A percentile compares a stretch with the other conserved stretches of the same genome.
These are phyloP conservation scores for Dendrocincla tyrannina DNA, from an alignment of 2,797 vertebrate genomes.

Conservation along the genomic window DNA sequence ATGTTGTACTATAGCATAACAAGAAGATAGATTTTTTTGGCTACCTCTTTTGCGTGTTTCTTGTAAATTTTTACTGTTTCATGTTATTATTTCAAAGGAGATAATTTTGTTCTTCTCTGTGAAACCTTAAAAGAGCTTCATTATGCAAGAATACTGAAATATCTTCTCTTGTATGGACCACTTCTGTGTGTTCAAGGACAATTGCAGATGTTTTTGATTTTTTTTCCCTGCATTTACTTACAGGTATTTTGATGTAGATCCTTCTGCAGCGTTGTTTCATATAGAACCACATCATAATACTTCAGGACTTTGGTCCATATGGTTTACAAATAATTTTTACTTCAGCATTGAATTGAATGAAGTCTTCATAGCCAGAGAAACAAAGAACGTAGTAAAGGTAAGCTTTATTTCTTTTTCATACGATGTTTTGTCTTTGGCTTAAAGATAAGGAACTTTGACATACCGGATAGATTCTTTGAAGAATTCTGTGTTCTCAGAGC, in stretches of 20 bases:
- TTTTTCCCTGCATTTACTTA: not conserved
- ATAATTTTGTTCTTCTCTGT: not conserved
- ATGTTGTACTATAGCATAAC: not conserved
- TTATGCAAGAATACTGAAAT: not conserved
- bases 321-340: conserved; percentile 86
- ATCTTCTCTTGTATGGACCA: not conserved
- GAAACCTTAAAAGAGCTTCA: not conserved
- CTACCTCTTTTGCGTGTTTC: not conserved
- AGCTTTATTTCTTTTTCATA: not conserved
- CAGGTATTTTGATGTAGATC: conserved; percentile 78
- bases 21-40: not conserved
- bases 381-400: conserved; percentile 85
- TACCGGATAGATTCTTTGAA: not conserved
- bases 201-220: not conserved
- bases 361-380: conserved; percentile 82
- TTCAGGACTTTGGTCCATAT: conserved; percentile 85
- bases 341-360: conserved; percentile 81
- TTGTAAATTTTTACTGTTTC: not conserved
- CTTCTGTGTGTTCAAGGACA: not conserved
- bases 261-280: conserved; percentile 81
- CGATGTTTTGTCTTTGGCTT: not conserved
- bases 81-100: not conserved
- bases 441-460: not conserved
- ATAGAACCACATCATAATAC: conserved; percentile 79
- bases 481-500: not conserved